Evolutionary conservation across 2,113 vertebrate species (phyloP).

Genomic region (Balaeniceps rex): DNA sequence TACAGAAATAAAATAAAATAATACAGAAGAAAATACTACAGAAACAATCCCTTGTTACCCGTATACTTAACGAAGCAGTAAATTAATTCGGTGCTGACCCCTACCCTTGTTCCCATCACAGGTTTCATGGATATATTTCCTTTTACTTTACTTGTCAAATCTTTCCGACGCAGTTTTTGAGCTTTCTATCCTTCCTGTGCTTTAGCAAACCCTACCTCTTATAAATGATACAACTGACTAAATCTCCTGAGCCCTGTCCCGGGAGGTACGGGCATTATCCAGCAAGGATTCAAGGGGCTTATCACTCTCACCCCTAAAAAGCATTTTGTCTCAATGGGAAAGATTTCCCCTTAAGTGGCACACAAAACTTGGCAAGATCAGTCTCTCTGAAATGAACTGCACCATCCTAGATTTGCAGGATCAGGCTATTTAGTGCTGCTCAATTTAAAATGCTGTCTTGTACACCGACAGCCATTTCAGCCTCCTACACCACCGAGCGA

Average conservation of each 20-base stretch:
- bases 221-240: not conserved
- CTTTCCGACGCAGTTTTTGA: not conserved
- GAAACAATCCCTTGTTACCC: not conserved
- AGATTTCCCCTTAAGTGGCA: not conserved
- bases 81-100: not conserved
- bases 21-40: not conserved
- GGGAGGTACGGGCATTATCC: not conserved
- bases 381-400: not conserved
- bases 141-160: not conserved
- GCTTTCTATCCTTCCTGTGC: not conserved
- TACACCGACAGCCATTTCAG: not conserved
- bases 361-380: not conserved
- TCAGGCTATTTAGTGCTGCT: not conserved
- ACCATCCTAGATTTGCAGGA: not conserved
- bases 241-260: not conserved
- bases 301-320: not conserved
- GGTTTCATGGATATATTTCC: not conserved
- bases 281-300: not conserved
- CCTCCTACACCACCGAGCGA: not conserved
- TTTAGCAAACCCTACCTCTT: not conserved
- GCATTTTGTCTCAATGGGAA: not conserved
- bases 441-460: not conserved
- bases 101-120: not conserved
- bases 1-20: not conserved
- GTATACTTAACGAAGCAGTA: not conserved